Evolutionary conservation across 2,113 vertebrate genomes (phyloP).

Genomic region (Centropus bengalensis): DNA sequence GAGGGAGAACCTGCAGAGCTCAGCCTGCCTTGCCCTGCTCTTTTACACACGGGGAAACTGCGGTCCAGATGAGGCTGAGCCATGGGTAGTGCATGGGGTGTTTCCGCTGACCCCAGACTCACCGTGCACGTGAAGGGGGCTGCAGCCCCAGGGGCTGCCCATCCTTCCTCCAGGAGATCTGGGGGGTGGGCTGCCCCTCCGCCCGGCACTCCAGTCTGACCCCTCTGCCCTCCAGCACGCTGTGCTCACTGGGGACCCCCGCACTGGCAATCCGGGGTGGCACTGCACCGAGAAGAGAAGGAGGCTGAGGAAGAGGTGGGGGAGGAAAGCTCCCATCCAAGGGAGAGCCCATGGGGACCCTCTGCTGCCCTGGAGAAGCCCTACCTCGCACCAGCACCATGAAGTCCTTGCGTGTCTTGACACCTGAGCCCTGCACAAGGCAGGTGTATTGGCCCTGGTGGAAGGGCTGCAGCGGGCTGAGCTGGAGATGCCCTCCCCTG

Average conservation of each 20-base stretch:
- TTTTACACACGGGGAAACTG: not conserved
- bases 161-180: slow-evolving; percentile 87
- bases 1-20: not conserved
- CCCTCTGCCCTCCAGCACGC: slow-evolving; percentile 72
- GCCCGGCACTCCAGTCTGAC: slow-evolving; percentile 83
- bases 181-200: slow-evolving; percentile 80
- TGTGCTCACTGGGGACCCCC: slow-evolving; percentile 77
- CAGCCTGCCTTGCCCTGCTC: not conserved
- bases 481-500: slow-evolving; percentile 80
- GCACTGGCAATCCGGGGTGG: slow-evolving; percentile 80
- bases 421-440: slow-evolving; percentile 74
- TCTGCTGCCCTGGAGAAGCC: rapidly evolving
- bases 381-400: slow-evolving; percentile 83
- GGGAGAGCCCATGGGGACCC: rapidly evolving
- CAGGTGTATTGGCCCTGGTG: slow-evolving; percentile 88
- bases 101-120: not conserved
- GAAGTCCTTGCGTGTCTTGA: slow-evolving; percentile 79
- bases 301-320: not conserved
- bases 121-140: slow-evolving; percentile 62
- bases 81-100: rapidly evolving
- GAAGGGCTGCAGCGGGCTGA: slow-evolving; percentile 83
- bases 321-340: not conserved
- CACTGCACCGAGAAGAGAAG: slow-evolving; percentile 59
- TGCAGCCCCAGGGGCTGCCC: slow-evolving; percentile 76
- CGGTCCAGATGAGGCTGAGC: not conserved